Evolutionary conservation across 2,113 vertebrate species (phyloP).

Genomic region (Takifugu flavidus): DNA sequence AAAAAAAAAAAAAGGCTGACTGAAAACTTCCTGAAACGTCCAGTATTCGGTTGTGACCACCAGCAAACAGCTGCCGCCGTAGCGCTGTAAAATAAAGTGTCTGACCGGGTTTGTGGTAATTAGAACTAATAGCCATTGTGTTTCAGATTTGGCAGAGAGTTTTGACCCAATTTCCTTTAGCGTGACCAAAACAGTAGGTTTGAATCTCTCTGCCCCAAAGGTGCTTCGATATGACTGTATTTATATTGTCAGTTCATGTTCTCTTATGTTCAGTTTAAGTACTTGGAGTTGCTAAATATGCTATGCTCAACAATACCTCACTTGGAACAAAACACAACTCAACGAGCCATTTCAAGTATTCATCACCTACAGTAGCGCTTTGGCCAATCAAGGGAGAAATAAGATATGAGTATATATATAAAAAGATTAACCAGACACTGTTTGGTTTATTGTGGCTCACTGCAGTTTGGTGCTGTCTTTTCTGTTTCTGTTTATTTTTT

Average conservation of each 20-base stretch:
- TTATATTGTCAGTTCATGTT: constrained; percentile 74
- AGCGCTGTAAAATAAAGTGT: constrained; percentile 65
- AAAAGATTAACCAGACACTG: constrained; percentile 21
- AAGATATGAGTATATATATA: constrained; percentile 43
- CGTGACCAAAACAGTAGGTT: constrained; percentile 46
- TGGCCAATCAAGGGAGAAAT: constrained; percentile 74
- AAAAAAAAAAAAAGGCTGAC: constrained; percentile 4
- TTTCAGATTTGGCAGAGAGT: constrained; percentile 44
- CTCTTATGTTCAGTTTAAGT: constrained; percentile 61
- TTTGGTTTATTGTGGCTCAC: constrained; percentile 50
- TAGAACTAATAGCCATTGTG: constrained; percentile 50
- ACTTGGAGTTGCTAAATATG: constrained; percentile 61
- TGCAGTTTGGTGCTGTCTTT: constrained; percentile 51
- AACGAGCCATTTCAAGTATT: constrained; percentile 74
- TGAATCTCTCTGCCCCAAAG: constrained; percentile 55
- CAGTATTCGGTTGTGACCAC: constrained; percentile 30
- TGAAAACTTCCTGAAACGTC: constrained; percentile 37
- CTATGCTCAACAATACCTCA: constrained; percentile 82
- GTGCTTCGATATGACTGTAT: constrained; percentile 63
- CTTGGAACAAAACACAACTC: constrained; percentile 72
- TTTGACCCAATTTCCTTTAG: constrained; percentile 47
- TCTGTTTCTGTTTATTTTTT: constrained; percentile 33
- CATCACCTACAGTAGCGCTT: constrained; percentile 72
- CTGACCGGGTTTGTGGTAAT: constrained; percentile 50
- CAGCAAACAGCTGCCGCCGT: constrained; percentile 26